Evolutionary conservation across 2,888 invertebrate species (phyloP).

Genomic region (Lycophotia porphyrea): DNA sequence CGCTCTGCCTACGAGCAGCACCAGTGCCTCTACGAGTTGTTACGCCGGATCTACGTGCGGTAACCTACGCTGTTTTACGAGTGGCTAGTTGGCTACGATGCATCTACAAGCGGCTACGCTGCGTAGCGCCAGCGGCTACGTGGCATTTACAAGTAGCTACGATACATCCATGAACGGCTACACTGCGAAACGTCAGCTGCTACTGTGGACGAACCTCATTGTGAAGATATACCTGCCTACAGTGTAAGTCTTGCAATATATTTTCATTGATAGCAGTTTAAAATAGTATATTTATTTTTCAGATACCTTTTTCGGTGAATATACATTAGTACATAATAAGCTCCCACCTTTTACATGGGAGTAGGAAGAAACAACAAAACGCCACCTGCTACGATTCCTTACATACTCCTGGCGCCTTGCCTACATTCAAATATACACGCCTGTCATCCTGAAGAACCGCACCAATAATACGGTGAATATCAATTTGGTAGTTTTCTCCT

Average conservation of each 20-base stretch:
- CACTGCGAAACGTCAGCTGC: neutral
- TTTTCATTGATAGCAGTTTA: neutral
- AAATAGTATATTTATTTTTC: neutral
- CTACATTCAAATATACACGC: too few relatives aligned
- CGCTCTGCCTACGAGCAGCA: neutral
- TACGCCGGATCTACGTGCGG: neutral
- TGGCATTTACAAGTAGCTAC: neutral
- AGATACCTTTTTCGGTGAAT: neutral
- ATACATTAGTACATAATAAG: too few relatives aligned
- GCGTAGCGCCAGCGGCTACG: neutral
- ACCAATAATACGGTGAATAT: too few relatives aligned
- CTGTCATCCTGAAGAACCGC: too few relatives aligned
- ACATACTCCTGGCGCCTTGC: too few relatives aligned
- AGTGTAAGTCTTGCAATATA: neutral
- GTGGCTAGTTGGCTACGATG: neutral
- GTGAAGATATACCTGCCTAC: too few relatives aligned
- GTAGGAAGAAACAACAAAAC: too few relatives aligned
- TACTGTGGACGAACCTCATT: neutral
- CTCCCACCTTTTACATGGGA: too few relatives aligned
- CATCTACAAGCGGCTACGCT: neutral
- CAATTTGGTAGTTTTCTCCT: too few relatives aligned
- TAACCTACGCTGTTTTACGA: neutral
- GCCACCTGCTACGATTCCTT: too few relatives aligned
- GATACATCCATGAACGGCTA: neutral
- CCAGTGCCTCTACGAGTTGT: neutral